Conservation (phyloP, 1,140 invertebrate genomes). For the Aphidius ervi region DNA sequence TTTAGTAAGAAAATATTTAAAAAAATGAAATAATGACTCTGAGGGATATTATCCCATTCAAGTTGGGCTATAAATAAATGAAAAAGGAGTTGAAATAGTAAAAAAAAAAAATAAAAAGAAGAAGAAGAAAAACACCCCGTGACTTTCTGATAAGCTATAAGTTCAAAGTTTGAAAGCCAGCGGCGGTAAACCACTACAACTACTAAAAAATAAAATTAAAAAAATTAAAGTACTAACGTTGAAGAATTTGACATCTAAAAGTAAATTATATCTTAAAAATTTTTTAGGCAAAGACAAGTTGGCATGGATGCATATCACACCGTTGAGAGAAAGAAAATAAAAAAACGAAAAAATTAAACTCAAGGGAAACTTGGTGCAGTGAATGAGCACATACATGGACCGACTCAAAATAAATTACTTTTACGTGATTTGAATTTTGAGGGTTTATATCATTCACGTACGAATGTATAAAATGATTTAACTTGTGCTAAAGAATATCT, state of each 20-base stretch:
- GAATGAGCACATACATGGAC: constrained; percentile 30
- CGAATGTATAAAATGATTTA: constrained; percentile 20
- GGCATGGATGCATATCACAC: constrained; percentile 25
- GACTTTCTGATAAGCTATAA: constrained; percentile 26
- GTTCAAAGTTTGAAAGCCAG: constrained; percentile 23
- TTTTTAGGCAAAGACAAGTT: constrained; percentile 21
- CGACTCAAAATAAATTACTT: constrained; percentile 37
- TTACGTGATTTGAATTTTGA: constrained; percentile 35
- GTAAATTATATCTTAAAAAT: not conserved
- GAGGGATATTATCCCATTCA: too few species aligned
- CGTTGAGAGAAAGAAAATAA: constrained; percentile 7
- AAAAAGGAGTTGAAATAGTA: not conserved
- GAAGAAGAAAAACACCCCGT: not conserved
- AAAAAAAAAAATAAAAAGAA: constrained; percentile 15
- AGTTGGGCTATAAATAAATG: too few species aligned
- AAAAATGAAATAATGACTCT: too few species aligned
- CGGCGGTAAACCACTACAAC: constrained; percentile 1
- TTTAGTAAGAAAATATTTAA: too few species aligned
- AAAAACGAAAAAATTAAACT: constrained; percentile 24
- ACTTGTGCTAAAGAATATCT: constrained; percentile 19
- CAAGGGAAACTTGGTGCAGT: constrained; percentile 18
- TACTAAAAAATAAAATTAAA: not conserved
- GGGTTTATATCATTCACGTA: constrained; percentile 15
- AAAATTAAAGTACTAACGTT: not conserved
- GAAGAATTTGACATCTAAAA: not conserved